Evolutionary conservation across 1,140 invertebrate genomes (phyloP), one percentile per base, ranked within the genome.

Genomic region (Bombus consobrinus): DNA sequence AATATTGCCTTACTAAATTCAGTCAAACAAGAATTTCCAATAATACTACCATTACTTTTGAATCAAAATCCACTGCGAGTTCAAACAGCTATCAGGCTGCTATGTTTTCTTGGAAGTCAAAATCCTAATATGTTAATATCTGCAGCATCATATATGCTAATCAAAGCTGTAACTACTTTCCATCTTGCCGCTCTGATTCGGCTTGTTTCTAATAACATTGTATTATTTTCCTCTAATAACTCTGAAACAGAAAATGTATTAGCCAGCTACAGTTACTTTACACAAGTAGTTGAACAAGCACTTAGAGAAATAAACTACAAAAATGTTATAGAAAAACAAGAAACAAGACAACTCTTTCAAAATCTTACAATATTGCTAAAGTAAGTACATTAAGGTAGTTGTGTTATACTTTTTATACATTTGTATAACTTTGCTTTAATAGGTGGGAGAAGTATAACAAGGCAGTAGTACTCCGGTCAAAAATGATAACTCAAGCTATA

Each of bases 381-480:
- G 95, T 95, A 91, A 81, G 57, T 72, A 12, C 62, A 66, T 12
- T 18, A 71, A 41, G 39, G 34, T 32, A 41, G 28, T 37, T 12
- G 47, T 22, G 18, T 13, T 69, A 81, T n/a, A 69, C n/a, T 6
- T 66, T 34, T 25, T 62, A 43, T 82, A n/a, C 1, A 18, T 72
- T 77, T 64, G 32, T 53, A 47, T 75, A 81, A 75, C 10, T 83
- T 59, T 75, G 41, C 59, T 34, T 80, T 47, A 76, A 64, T 87
- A 96, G 95, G 41, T 96, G 96, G 96, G 96, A 96, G 86, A 96
- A 94, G 82, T 94, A 93, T 32, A 92, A 92, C 13, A 94, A 94
- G 86, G 93, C 94, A 5, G 47, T 91, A 1, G 90, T 95, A 74
- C 88, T 96, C 37, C 92, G 93, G 80, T 95, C 95, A 0, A 93